phyloP scores from a whole-genome alignment of 1,140 invertebrate species.

The Heliconius himera region DNA sequence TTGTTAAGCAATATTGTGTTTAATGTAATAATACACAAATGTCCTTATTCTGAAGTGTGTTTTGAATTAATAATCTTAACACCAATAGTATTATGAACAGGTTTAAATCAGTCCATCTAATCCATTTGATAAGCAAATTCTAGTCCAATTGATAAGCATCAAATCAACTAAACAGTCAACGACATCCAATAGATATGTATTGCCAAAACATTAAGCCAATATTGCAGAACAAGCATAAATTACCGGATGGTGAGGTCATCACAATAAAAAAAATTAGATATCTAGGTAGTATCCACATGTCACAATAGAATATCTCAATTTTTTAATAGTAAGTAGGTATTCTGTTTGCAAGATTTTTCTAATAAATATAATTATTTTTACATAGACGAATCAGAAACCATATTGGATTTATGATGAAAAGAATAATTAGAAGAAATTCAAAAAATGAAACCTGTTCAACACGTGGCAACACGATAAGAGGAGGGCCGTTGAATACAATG shows the following conservation, averaged over 20 bases:
- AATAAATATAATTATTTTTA: too few species aligned
- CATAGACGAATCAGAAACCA: not conserved
- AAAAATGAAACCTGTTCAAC: conserved; percentile 68
- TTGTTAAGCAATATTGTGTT: too few species aligned
- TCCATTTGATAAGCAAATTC: not conserved
- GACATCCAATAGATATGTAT: not conserved
- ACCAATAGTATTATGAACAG: not conserved
- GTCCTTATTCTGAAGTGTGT: not conserved
- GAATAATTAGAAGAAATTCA: conserved; percentile 15
- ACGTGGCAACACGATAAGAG: conserved; percentile 61
- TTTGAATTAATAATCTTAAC: not conserved
- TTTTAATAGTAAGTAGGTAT: too few species aligned
- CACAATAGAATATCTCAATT: too few species aligned
- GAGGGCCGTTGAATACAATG: conserved; percentile 62
- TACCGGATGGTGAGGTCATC: not conserved
- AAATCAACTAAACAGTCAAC: too few species aligned
- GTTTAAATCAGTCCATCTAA: not conserved
- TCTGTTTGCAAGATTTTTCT: too few species aligned
- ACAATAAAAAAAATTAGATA: too few species aligned
- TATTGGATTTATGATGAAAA: not conserved
- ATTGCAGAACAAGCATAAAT: not conserved
- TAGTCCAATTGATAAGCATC: not conserved
- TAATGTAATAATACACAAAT: not conserved
- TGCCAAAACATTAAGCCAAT: not conserved
- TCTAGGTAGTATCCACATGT: too few species aligned